A percentile compares a stretch with the other conserved stretches of the same genome.
phyloP scores from a whole-genome alignment of 2,797 vertebrate genomes.

The Euphonia xanthogaster region DNA sequence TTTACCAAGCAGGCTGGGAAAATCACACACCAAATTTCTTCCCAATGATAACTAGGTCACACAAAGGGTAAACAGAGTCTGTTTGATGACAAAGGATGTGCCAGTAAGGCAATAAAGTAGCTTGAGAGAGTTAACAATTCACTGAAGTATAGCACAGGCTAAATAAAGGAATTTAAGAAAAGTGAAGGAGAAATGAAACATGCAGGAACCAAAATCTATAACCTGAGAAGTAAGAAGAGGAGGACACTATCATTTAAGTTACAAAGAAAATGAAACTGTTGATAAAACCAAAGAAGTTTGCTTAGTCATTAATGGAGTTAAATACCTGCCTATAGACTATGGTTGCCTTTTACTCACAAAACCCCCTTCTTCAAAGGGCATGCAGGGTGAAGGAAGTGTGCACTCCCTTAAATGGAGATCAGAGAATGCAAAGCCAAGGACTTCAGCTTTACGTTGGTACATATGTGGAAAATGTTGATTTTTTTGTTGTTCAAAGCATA shows the following conservation, averaged over 20 bases:
- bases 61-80: background rate
- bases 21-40: background rate
- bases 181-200: background rate
- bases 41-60: background rate
- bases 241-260: background rate
- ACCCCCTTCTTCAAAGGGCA: background rate
- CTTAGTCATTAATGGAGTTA: background rate
- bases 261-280: background rate
- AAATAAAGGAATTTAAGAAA: background rate
- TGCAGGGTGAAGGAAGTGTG: background rate
- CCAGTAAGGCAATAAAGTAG: background rate
- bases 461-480: fast-evolving
- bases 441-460: background rate
- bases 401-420: background rate
- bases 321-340: background rate
- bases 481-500: background rate
- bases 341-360: background rate
- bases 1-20: background rate
- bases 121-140: background rate
- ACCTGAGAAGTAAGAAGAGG: background rate
- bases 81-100: background rate
- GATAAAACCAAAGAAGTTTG: background rate
- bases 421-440: background rate
- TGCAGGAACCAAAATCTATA: background rate
- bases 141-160: fast-evolving